These are phyloP conservation scores for Entelurus aequoreus DNA, from an alignment of 2,113 vertebrate species.

Conservation along the genomic window DNA sequence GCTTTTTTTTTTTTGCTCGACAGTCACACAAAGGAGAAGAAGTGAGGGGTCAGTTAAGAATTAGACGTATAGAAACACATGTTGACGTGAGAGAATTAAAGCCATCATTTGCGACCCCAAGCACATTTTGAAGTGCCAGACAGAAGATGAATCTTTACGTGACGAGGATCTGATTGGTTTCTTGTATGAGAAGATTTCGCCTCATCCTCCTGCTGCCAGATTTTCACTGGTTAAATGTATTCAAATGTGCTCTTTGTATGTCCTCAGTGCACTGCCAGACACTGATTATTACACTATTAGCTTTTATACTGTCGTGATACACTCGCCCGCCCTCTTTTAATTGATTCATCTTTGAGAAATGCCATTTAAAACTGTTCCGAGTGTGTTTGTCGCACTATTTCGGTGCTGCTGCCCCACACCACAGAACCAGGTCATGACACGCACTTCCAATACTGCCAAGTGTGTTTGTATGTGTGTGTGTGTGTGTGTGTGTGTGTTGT, in stretches of 20 bases:
- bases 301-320: slow-evolving; percentile 61
- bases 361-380: slow-evolving; percentile 22
- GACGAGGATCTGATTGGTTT: slow-evolving; percentile 61
- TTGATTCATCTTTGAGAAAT: slow-evolving; percentile 2
- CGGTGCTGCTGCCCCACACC: slow-evolving; percentile 56
- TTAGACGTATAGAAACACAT: slow-evolving; percentile 27
- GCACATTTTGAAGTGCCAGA: slow-evolving; percentile 79
- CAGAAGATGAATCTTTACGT: slow-evolving; percentile 46
- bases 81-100: slow-evolving; percentile 79
- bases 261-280: slow-evolving; percentile 58
- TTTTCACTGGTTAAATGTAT: slow-evolving; percentile 60
- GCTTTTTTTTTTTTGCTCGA: slow-evolving; percentile 76
- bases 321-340: slow-evolving; percentile 22
- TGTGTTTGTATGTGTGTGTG: slow-evolving; percentile 43
- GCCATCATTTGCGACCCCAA: slow-evolving; percentile 97
- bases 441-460: slow-evolving; percentile 71
- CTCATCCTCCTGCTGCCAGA: slow-evolving; percentile 60
- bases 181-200: slow-evolving; percentile 55
- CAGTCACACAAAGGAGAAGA: slow-evolving; percentile 75
- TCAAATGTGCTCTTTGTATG: slow-evolving; percentile 56
- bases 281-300: slow-evolving; percentile 53
- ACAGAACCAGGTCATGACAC: slow-evolving; percentile 52
- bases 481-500: slow-evolving; percentile 5
- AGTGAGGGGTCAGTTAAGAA: slow-evolving; percentile 63
- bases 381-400: slow-evolving; percentile 53